Base-by-base conservation (phyloP, 2,113 vertebrate genomes). In the Oryzias woworae region DNA sequence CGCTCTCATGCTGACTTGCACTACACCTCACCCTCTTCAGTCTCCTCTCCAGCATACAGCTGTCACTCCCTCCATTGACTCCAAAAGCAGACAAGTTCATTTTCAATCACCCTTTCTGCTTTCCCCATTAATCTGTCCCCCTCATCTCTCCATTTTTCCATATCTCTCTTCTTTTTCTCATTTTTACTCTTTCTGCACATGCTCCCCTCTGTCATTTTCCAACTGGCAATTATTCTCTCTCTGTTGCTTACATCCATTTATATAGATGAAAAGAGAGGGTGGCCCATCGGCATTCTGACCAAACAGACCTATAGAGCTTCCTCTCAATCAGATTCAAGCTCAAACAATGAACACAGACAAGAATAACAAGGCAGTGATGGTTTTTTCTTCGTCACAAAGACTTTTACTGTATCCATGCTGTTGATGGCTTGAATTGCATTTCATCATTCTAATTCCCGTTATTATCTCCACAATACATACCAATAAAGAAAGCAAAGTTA, bases 11-110 rank as follows among this genome's bases (percentile, higher is more conserved):
- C 56, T 8, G 2, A 18, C 44, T 48, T 20, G 16, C 58, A n/a
- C 20, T 58, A 46, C 41, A 54, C 42, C 45, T 46, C 61, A 7
- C 52, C 45, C 22, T 77, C 36, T 8, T 57, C 64, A 24, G 24
- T 36, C 20, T 67, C 53, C 57, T 71, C 67, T 68, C 52, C 41
- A 58, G 63, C 60, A 78, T 82, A 81, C 41, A 71, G 69, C 77
- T 83, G 87, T 87, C 82, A 77, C 75, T 74, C 80, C 81, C 72
- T 84, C 71, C 79, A 84, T 66, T 84, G 83, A 68, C 55, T 80
- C 63, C 42, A 69, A 72, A 66, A 58, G 71, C 58, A 59, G 77
- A 80, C 70, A 78, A 85, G 75, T 87, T 85, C 75, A 85, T 87
- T 85, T 85, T 82, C 81, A 74, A 77, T 68, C 65, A 58, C 66